These are phyloP conservation scores for Notechis scutatus DNA, from an alignment of 2,113 vertebrate species.

Conservation along the genomic window DNA sequence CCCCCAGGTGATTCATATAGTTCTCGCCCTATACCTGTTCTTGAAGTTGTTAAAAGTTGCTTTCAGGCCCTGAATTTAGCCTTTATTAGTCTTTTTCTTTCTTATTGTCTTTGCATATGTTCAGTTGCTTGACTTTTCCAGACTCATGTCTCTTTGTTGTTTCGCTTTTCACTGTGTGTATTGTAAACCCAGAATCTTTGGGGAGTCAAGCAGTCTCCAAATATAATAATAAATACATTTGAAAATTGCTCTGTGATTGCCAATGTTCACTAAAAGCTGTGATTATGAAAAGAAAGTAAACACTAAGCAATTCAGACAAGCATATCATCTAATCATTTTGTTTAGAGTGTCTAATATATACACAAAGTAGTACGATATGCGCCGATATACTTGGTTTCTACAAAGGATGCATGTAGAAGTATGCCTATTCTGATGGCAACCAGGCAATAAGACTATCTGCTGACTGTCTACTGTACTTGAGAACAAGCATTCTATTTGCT, in stretches of 20 bases:
- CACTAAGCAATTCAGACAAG: neutral
- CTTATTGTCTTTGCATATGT: neutral
- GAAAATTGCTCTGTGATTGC: neutral
- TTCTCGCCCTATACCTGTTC: neutral
- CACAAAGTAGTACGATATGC: neutral
- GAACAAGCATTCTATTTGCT: neutral
- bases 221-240: neutral
- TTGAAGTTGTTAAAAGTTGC: neutral
- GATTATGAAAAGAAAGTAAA: neutral
- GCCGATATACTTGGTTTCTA: neutral
- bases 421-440: neutral
- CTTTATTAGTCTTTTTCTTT: neutral
- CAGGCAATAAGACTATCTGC: neutral
- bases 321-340: neutral
- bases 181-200: neutral
- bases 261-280: neutral
- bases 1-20: neutral
- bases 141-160: neutral
- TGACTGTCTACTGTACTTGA: neutral
- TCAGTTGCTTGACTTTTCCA: neutral
- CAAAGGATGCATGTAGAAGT: neutral
- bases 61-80: neutral
- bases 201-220: neutral
- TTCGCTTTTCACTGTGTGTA: neutral
- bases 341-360: neutral